Conservation (phyloP, 2,113 vertebrate species). For the Pseudopipra pipra region DNA sequence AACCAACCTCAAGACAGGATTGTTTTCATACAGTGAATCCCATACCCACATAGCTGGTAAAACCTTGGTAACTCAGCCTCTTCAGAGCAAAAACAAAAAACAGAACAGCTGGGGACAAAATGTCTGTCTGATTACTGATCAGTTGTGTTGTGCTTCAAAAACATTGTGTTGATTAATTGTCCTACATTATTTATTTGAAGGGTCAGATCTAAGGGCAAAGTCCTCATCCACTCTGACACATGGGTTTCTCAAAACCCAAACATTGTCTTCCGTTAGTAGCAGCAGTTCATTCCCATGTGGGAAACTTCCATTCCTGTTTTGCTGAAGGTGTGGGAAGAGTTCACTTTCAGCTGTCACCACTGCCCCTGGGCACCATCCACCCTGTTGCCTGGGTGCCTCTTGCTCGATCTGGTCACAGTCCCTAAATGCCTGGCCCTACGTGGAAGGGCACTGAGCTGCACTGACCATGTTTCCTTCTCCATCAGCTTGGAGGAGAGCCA, state of each 20-base stretch:
- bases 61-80: background rate
- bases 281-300: background rate
- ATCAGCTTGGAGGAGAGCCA: slow-evolving; percentile 15
- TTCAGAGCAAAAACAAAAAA: background rate
- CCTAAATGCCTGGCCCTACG: background rate
- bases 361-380: background rate
- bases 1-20: background rate
- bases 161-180: background rate
- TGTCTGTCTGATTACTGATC: background rate
- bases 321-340: rapidly evolving
- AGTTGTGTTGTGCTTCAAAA: background rate
- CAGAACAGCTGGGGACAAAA: background rate
- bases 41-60: background rate
- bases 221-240: background rate
- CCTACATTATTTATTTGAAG: background rate
- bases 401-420: rapidly evolving
- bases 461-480: background rate
- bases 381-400: background rate
- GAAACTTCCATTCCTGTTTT: background rate
- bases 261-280: rapidly evolving
- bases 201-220: background rate
- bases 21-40: background rate
- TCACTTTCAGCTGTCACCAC: background rate
- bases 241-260: background rate
- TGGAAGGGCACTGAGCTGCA: background rate